Conservation (phyloP, 2,113 vertebrate genomes). For the Anser brachyrhynchus region DNA sequence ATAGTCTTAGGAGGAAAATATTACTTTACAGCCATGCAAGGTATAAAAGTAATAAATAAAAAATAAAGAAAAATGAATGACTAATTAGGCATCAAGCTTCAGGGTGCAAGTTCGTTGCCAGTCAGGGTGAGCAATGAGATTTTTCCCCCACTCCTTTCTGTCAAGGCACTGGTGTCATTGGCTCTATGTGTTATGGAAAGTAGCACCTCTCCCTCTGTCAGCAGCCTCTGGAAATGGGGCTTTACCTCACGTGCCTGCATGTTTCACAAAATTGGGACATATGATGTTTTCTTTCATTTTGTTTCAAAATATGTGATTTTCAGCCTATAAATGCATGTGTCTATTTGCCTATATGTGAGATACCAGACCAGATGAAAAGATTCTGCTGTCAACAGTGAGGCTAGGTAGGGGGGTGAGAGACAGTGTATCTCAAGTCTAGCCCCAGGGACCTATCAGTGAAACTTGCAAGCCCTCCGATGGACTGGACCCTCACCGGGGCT, state of each 20-base stretch:
- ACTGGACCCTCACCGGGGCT: background rate
- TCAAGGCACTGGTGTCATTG: background rate
- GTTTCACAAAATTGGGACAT: background rate
- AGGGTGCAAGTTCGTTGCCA: background rate
- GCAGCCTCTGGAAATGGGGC: background rate
- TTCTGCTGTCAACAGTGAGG: background rate
- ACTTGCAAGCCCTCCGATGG: background rate
- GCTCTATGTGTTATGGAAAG: background rate
- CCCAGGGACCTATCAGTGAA: background rate
- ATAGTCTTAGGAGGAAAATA: background rate
- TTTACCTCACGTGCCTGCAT: rapidly evolving
- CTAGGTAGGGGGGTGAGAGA: background rate
- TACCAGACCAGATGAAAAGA: background rate
- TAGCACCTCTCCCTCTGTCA: background rate
- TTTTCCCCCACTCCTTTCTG: background rate
- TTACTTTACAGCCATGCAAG: background rate
- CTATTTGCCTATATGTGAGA: rapidly evolving
- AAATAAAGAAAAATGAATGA: background rate
- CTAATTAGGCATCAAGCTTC: background rate
- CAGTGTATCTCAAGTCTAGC: background rate
- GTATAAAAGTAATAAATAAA: background rate
- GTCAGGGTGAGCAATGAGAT: background rate
- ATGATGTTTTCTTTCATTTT: background rate
- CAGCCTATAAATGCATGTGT: background rate
- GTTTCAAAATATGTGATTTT: background rate